Percentiles rank a stretch among this genome's conserved stretches.
These are phyloP conservation scores for Punctoribates punctum DNA, from an alignment of 2,888 invertebrate species.

Conservation along the genomic window DNA sequence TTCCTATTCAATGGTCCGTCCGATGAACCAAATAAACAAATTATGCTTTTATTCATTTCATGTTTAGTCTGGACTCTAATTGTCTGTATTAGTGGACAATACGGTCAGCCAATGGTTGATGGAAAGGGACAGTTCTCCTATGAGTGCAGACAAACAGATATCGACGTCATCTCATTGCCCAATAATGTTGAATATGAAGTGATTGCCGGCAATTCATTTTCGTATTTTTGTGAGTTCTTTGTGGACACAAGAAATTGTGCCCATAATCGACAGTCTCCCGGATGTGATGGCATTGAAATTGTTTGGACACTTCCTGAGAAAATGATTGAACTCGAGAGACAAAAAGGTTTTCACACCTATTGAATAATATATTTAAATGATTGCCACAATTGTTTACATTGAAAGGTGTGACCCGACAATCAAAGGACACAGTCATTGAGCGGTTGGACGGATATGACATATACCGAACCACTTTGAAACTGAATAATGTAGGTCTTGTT, in stretches of 20 bases:
- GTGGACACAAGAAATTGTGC: not conserved
- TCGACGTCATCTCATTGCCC: not conserved
- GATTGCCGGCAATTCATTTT: slow-evolving; percentile 24
- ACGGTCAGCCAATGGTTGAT: not conserved
- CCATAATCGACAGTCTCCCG: not conserved
- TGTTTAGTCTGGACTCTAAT: not conserved
- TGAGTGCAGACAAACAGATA: slow-evolving; percentile 1
- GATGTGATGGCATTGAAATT: slow-evolving; percentile 2
- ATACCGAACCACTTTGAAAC: not conserved
- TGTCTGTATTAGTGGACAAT: not conserved
- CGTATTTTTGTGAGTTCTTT: slow-evolving; percentile 10
- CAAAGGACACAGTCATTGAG: not conserved
- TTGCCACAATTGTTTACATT: not conserved
- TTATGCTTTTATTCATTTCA: not conserved
- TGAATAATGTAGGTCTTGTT: not conserved
- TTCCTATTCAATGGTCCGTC: not conserved
- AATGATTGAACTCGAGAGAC: not conserved
- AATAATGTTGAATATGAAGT: slow-evolving; percentile 13
- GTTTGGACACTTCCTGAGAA: not conserved
- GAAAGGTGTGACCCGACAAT: not conserved
- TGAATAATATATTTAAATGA: not conserved
- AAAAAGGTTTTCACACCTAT: not conserved
- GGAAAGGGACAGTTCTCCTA: not conserved
- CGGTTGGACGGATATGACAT: not conserved
- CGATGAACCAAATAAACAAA: not conserved